Conservation (phyloP, 1,140 invertebrate genomes). For the Battus philenor region DNA sequence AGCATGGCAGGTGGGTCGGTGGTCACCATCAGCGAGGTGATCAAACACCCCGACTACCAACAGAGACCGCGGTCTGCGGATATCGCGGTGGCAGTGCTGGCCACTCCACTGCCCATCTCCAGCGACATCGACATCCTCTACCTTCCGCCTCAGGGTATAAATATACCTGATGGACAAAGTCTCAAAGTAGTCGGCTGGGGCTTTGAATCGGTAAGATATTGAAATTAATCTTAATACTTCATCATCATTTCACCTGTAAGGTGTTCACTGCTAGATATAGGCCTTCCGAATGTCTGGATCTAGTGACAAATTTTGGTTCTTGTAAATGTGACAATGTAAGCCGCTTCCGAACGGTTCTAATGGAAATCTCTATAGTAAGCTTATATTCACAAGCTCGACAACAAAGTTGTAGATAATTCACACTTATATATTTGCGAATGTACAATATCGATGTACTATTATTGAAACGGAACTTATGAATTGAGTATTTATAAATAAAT, state of each 20-base stretch:
- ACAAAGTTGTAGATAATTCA: background rate
- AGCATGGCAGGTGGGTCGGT: constrained; percentile 33
- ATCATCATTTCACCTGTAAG: background rate
- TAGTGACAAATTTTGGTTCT: background rate
- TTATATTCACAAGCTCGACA: background rate
- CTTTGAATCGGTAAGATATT: constrained; percentile 40
- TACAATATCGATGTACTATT: too few relatives aligned
- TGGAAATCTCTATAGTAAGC: background rate
- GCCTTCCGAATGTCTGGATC: background rate
- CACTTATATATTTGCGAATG: too few relatives aligned
- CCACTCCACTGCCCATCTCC: constrained; percentile 25
- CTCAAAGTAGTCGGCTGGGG: constrained; percentile 46
- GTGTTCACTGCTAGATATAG: background rate
- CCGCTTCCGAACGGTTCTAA: background rate
- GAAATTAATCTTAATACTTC: background rate
- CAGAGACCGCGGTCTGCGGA: constrained; percentile 30
- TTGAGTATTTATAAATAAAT: too few relatives aligned
- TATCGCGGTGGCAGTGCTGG: constrained; percentile 32
- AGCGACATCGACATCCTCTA: constrained; percentile 28
- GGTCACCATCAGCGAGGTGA: constrained; percentile 15
- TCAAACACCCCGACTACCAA: constrained; percentile 35
- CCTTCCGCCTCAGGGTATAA: constrained; percentile 29
- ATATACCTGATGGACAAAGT: constrained; percentile 27
- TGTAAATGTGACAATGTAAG: constrained; percentile 8
- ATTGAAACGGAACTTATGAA: too few relatives aligned